Evolutionary conservation across 2,113 vertebrate genomes (phyloP).

Genomic region (Pygoscelis adeliae): DNA sequence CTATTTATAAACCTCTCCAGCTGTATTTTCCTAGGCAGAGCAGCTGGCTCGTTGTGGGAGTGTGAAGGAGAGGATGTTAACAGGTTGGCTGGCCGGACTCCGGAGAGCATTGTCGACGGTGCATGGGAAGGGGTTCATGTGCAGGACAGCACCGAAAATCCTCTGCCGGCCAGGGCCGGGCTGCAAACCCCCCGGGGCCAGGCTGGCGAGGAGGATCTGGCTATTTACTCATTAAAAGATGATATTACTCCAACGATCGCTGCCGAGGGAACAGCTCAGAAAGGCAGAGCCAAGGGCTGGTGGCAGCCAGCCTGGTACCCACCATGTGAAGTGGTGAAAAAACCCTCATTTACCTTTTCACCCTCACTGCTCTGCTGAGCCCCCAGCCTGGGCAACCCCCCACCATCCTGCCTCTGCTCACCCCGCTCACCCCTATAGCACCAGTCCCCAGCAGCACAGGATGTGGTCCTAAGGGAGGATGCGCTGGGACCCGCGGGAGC

Average conservation of each 20-base stretch:
- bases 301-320: not conserved
- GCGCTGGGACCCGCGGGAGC: rapidly evolving
- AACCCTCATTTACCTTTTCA: not conserved
- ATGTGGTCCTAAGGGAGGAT: not conserved
- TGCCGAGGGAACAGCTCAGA: not conserved
- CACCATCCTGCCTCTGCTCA: not conserved
- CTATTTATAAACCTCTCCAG: constrained; percentile 71
- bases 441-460: rapidly evolving
- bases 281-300: not conserved
- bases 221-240: not conserved
- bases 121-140: constrained; percentile 19
- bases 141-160: constrained; percentile 3
- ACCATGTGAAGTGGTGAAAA: not conserved
- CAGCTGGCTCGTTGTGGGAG: constrained; percentile 60
- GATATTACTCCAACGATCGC: rapidly evolving
- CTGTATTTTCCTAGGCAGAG: constrained; percentile 70
- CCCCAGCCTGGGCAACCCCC: not conserved
- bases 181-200: rapidly evolving
- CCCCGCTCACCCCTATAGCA: not conserved
- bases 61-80: constrained; percentile 75
- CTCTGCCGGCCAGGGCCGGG: not conserved
- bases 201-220: not conserved
- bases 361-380: not conserved
- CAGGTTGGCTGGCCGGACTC: constrained; percentile 49
- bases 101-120: not conserved